phyloP scores from a whole-genome alignment of 1,140 invertebrate genomes.

The Nomia melanderi region DNA sequence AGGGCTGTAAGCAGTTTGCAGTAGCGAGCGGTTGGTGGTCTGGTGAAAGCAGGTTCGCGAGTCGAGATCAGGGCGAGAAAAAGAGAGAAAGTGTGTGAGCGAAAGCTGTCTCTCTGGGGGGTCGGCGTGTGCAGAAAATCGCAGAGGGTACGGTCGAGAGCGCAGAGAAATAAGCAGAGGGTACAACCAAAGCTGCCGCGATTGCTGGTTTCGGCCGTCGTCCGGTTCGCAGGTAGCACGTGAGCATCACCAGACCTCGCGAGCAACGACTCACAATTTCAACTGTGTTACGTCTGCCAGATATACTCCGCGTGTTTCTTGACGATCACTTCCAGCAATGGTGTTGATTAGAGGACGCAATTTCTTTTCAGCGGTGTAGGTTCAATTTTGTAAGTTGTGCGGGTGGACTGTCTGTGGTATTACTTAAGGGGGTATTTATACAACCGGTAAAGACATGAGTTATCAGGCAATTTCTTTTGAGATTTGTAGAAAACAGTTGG shows the following conservation, averaged over 20 bases:
- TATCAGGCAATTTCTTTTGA: no score
- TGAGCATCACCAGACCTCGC: constrained; percentile 74
- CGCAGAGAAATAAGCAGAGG: constrained; percentile 48
- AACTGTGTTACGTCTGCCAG: constrained; percentile 41
- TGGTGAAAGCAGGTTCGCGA: constrained; percentile 72
- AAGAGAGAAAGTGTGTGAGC: constrained; percentile 44
- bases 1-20: constrained; percentile 79
- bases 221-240: constrained; percentile 62
- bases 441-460: no score
- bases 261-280: constrained; percentile 51
- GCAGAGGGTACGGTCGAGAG: constrained; percentile 38
- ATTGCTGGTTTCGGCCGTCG: constrained; percentile 55
- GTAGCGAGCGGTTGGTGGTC: constrained; percentile 76
- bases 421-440: neutral
- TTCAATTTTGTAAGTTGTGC: constrained; percentile 28
- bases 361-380: constrained; percentile 33
- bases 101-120: constrained; percentile 52
- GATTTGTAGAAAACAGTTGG: no score
- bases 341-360: constrained; percentile 12
- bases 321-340: constrained; percentile 23
- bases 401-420: constrained; percentile 2
- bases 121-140: constrained; percentile 61
- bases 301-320: constrained; percentile 33
- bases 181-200: constrained; percentile 45
- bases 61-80: constrained; percentile 58